Base-by-base conservation (phyloP, 2,888 invertebrate species). In the Willowsia nigromaculata region DNA sequence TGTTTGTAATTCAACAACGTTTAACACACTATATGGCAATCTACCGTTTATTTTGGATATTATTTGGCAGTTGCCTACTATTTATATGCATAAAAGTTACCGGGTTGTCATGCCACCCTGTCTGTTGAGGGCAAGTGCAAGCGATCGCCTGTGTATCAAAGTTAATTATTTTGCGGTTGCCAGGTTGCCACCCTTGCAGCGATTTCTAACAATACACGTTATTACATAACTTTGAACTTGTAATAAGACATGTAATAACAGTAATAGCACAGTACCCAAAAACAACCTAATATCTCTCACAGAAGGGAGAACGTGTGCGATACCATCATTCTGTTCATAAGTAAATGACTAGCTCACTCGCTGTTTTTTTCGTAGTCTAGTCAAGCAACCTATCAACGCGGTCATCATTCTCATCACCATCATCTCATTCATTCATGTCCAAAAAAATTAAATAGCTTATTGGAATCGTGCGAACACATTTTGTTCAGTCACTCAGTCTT, bases 101-200 rank as follows among this genome's bases (percentile, higher is more conserved):
- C 37, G 71, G 43, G 25, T 74, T 74, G 74, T 25, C 62, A 33
- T 65, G 62, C 33, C 81, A n/a, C n/a, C n/a, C n/a, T n/a, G n/a
- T n/a, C n/a, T 65, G 84, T 71, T 25, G 50, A 56, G n/a, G 56
- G 37, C 56, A 33, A 22, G 13, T 9, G n/a, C n/a, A n/a, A n/a
- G n/a, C n/a, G n/a, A n/a, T n/a, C n/a, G 15, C 1, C 25, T 15
- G 25, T 22, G 33, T 13, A 76, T 76, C 85, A 80, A 40, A 86
- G 65, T 87, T 87, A 81, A 87, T 87, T 81, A 87, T 87, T 86
- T 87, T 81, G 81, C 37, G 86, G 80, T 86, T 30, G 33, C 71
- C 71, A 71, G 86, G 80, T 86, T 30, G 33, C 71, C 71, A 71
- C 71, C 71, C 71, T 71, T 68, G 11, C n/a, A 68, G 74, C 76